Conservation (phyloP, 2,113 vertebrate species). For the Morone saxatilis region DNA sequence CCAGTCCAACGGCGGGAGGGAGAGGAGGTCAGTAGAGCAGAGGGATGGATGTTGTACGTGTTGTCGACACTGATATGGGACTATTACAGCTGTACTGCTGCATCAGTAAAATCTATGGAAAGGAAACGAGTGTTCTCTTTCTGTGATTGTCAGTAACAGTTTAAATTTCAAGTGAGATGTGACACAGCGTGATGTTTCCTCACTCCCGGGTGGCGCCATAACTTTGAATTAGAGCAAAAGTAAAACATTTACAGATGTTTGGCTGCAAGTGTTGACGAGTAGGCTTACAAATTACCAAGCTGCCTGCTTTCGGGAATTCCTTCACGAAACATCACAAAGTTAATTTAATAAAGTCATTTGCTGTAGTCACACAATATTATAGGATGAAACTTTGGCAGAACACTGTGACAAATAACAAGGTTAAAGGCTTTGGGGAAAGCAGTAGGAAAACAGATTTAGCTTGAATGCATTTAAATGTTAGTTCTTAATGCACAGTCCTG, state of each 20-base stretch:
- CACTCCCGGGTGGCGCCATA: background rate
- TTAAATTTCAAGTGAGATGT: background rate
- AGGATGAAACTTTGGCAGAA: background rate
- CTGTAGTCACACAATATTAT: background rate
- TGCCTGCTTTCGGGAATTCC: no score
- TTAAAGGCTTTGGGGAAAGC: background rate
- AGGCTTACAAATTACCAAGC: background rate
- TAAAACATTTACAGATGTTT: conserved; percentile 15
- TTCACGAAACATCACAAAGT: background rate
- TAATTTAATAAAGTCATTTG: background rate
- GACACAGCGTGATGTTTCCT: background rate
- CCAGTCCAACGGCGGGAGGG: conserved; percentile 87
- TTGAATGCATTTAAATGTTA: background rate
- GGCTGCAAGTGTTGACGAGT: background rate
- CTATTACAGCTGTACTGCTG: background rate
- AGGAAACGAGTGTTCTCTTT: background rate
- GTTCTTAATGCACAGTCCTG: background rate
- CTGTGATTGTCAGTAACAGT: background rate
- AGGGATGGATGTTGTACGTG: background rate
- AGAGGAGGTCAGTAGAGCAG: conserved; percentile 71
- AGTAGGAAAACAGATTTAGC: background rate
- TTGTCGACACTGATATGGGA: background rate
- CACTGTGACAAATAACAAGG: no score
- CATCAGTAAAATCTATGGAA: background rate
- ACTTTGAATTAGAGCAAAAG: background rate